These are phyloP conservation scores for Leontocebus nigricollis DNA, from an alignment of 2,797 vertebrate species.

Conservation along the genomic window DNA sequence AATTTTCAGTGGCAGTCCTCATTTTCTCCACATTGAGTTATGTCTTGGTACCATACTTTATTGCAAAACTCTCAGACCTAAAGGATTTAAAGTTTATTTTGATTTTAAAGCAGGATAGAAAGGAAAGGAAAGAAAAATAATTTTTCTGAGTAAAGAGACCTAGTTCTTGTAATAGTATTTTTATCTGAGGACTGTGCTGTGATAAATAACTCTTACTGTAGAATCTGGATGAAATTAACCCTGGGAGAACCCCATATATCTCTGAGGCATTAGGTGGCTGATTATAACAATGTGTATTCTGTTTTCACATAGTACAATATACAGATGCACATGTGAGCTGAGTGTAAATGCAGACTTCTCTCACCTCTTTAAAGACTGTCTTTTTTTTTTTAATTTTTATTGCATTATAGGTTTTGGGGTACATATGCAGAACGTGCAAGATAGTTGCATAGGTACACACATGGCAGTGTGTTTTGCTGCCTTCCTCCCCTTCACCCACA, in stretches of 20 bases:
- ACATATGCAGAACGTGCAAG: no score
- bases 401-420: no score
- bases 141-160: conserved; percentile 62
- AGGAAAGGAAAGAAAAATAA: conserved; percentile 61
- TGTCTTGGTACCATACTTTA: conserved; percentile 37
- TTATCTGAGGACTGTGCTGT: conserved; percentile 48
- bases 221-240: conserved; percentile 62
- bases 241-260: background rate
- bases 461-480: no score
- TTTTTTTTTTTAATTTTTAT: background rate
- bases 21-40: conserved; percentile 61
- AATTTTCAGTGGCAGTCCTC: conserved; percentile 18
- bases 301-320: conserved; percentile 1
- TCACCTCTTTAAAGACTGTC: background rate
- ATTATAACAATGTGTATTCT: background rate
- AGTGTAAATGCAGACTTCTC: background rate
- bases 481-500: no score
- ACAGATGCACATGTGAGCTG: background rate
- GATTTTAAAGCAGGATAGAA: conserved; percentile 51
- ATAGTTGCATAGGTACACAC: no score
- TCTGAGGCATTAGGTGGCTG: background rate
- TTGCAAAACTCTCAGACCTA: conserved; percentile 54
- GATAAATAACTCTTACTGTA: conserved; percentile 58
- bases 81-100: conserved; percentile 63
- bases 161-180: conserved; percentile 54